Conservation (phyloP, 2,113 vertebrate genomes). For the Crotalus helleri region DNA sequence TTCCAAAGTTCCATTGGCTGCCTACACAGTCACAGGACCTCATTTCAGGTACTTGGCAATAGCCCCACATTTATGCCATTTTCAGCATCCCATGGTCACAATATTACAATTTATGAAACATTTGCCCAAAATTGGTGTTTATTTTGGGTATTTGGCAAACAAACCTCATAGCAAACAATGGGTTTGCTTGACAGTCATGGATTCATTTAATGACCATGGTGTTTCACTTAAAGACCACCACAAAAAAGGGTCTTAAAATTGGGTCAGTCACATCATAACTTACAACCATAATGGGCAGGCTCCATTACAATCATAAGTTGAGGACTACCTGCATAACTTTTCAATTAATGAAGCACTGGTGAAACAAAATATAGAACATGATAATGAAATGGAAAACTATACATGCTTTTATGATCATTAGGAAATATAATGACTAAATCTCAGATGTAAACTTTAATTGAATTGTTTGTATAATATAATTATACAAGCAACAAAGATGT, state of each 20-base stretch:
- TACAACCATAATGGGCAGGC: background rate
- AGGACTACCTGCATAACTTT: slow-evolving; percentile 34
- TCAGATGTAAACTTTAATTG: slow-evolving; percentile 52
- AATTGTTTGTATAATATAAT: slow-evolving; percentile 42
- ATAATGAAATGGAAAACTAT: slow-evolving; percentile 44
- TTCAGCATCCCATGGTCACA: background rate
- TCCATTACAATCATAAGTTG: background rate
- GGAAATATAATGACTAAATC: slow-evolving; percentile 58
- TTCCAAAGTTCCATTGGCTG: background rate
- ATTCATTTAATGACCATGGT: background rate
- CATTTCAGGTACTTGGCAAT: background rate
- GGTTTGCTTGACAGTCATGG: background rate
- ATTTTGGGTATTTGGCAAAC: background rate
- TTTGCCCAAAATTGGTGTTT: background rate
- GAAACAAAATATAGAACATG: slow-evolving; percentile 53
- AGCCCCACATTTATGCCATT: background rate
- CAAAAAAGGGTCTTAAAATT: background rate
- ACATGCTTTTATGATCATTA: slow-evolving; percentile 48
- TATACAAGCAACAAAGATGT: background rate
- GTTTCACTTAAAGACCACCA: background rate
- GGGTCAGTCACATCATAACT: background rate
- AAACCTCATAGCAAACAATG: background rate
- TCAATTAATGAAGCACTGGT: slow-evolving; percentile 47
- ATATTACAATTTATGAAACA: background rate
- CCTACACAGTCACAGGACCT: background rate